Evolutionary conservation across 1,140 invertebrate species (phyloP), one percentile per base, ranked within the genome.

Genomic region (Leptinotarsa undecemlineata): DNA sequence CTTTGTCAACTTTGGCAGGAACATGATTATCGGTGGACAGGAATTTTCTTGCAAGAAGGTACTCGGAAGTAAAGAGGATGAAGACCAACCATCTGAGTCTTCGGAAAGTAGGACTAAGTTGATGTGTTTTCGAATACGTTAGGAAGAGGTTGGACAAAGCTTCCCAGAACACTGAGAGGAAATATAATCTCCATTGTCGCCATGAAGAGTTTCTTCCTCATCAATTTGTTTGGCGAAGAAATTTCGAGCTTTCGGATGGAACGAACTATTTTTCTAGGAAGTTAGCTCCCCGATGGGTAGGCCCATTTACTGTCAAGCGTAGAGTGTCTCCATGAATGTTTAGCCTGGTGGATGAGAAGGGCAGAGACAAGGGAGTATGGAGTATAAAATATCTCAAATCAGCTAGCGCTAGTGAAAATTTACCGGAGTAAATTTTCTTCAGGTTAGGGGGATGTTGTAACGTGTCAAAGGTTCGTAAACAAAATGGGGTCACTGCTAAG

Each of bases 221-320:
- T 8, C 48, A 78, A 17, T 48, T 71, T n/a, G 74, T 80, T 26
- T 73, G 69, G 68, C 57, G 72, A 23, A 66, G 71, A 48, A 76
- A 78, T 63, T 72, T 57, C 42, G 48, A 26, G 3, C 61, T 78
- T 42, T 79, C 78, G n/a, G n/a, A n/a, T n/a, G n/a, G n/a, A n/a
- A n/a, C n/a, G n/a, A n/a, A n/a, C n/a, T n/a, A n/a, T n/a, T 68
- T 48, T 68, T 23, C 67, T 48, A 48, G 3, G n/a, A 68, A 68
- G 19, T 21, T 68, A 48, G 67, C 67, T 19, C 33, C 67, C 67
- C 13, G 67, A 68, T 47, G 67, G 33, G 17, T 20, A 48, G 33
- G 47, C 17, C 67, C 26, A 6, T 33, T 68, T 20, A 14, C n/a
- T 5, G n/a, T n/a, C 11, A 51, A 51, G 48, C 13, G 48, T 13